These are phyloP conservation scores for Aleiodes alternator DNA, from an alignment of 2,888 invertebrate genomes.

Conservation along the genomic window DNA sequence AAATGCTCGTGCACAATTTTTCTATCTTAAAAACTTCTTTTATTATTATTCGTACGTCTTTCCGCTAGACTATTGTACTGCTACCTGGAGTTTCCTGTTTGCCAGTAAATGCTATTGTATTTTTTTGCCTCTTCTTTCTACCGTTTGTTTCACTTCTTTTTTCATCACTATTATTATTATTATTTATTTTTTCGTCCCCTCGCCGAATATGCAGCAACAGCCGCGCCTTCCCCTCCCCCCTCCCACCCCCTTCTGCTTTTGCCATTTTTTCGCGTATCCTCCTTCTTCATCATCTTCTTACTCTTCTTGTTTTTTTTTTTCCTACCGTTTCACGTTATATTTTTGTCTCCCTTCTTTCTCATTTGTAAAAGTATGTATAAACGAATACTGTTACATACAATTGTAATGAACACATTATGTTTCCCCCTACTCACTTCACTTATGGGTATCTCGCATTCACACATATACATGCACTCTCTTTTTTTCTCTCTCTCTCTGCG, in stretches of 20 bases:
- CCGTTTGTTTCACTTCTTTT: slow-evolving; percentile 40
- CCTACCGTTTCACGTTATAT: slow-evolving; percentile 40
- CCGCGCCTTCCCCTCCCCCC: slow-evolving; percentile 39
- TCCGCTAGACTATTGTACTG: slow-evolving; percentile 59
- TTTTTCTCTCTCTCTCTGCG: too few species aligned
- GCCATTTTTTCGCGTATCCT: slow-evolving; percentile 7
- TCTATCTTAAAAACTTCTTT: slow-evolving; percentile 51
- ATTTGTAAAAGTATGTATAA: slow-evolving; percentile 59
- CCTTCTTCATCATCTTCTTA: background rate
- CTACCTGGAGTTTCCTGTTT: slow-evolving; percentile 59
- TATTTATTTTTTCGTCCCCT: slow-evolving; percentile 27
- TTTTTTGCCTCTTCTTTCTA: slow-evolving; percentile 50
- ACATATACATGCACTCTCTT: background rate
- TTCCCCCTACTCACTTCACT: slow-evolving; percentile 45
- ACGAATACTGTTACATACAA: slow-evolving; percentile 71
- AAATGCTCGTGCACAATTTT: slow-evolving; percentile 38
- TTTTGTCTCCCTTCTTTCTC: slow-evolving; percentile 41
- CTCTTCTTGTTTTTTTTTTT: slow-evolving; percentile 28
- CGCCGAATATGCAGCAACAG: slow-evolving; percentile 11
- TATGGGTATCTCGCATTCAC: slow-evolving; percentile 20
- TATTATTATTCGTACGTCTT: slow-evolving; percentile 56
- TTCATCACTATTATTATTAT: slow-evolving; percentile 27
- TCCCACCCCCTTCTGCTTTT: slow-evolving; percentile 12
- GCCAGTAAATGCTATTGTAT: slow-evolving; percentile 56
- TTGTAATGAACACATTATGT: slow-evolving; percentile 71